These are phyloP conservation scores for Xerus rutilus DNA, from an alignment of 2,797 vertebrate species.

Conservation along the genomic window DNA sequence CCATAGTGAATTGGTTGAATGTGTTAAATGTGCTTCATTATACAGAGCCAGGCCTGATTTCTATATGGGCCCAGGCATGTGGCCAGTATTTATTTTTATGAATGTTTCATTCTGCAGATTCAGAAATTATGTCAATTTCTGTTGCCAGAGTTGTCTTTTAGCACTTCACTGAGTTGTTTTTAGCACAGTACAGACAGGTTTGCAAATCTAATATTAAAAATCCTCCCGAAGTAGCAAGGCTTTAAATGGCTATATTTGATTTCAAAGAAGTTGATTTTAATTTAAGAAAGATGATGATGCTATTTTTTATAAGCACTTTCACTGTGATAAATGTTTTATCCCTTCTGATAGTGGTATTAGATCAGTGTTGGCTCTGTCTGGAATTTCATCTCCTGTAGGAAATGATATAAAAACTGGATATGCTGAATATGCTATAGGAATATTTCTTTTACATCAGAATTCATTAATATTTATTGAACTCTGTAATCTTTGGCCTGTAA, in stretches of 20 bases:
- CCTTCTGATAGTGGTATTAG: constrained; percentile 37
- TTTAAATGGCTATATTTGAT: constrained; percentile 47
- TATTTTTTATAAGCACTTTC: constrained; percentile 25
- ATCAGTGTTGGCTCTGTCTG: neutral
- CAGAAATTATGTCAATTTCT: constrained; percentile 65
- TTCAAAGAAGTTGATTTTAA: constrained; percentile 67
- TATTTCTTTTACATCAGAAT: constrained; percentile 39
- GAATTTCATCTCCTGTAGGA: constrained; percentile 50
- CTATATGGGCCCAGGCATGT: constrained; percentile 40
- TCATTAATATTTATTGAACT: constrained; percentile 67
- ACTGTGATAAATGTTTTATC: constrained; percentile 56
- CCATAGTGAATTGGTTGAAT: constrained; percentile 38
- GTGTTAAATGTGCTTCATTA: neutral
- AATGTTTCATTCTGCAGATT: constrained; percentile 59
- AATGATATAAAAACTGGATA: constrained; percentile 53
- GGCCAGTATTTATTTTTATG: constrained; percentile 76
- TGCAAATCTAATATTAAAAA: constrained; percentile 70
- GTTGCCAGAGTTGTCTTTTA: constrained; percentile 72
- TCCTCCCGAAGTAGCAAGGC: neutral
- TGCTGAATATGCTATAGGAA: constrained; percentile 15
- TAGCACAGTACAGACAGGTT: constrained; percentile 57
- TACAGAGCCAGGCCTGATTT: constrained; percentile 47
- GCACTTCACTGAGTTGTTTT: constrained; percentile 57
- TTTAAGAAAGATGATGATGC: constrained; percentile 54
- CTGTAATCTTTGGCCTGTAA: neutral